phyloP scores from a whole-genome alignment of 2,888 invertebrate species.

The Netelia melanura region DNA sequence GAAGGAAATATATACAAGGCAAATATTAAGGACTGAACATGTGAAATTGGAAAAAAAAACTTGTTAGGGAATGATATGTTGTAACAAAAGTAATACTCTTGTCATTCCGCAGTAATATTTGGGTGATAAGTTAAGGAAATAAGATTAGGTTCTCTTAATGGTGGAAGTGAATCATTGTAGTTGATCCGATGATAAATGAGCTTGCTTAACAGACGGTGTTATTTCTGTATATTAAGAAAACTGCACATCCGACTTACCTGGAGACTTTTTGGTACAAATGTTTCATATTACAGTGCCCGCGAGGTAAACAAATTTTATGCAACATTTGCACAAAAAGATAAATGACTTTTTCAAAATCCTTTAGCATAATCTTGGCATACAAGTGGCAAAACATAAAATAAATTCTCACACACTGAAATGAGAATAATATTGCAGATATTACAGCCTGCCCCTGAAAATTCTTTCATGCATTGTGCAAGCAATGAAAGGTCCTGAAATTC shows the following conservation, averaged over 20 bases:
- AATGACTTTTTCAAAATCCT: neutral
- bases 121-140: neutral
- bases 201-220: neutral
- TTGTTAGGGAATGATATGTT: too few species aligned
- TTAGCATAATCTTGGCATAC: neutral
- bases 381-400: neutral
- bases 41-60: too few species aligned
- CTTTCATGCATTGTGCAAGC: neutral
- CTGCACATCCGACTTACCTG: conserved; percentile 5
- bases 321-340: neutral
- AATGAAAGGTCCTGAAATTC: conserved; percentile 8
- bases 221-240: neutral
- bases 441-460: neutral
- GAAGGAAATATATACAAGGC: neutral
- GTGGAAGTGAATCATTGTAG: neutral
- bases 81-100: too few species aligned
- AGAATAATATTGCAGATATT: neutral
- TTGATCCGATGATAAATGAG: neutral
- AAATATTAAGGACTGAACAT: too few species aligned
- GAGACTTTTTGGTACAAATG: neutral
- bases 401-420: neutral
- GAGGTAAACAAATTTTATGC: neutral
- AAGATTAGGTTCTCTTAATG: conserved; percentile 3
- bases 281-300: neutral
- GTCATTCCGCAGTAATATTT: neutral